These are phyloP conservation scores for Luehdorfia chinensis DNA, from an alignment of 1,140 invertebrate genomes.

Conservation along the genomic window DNA sequence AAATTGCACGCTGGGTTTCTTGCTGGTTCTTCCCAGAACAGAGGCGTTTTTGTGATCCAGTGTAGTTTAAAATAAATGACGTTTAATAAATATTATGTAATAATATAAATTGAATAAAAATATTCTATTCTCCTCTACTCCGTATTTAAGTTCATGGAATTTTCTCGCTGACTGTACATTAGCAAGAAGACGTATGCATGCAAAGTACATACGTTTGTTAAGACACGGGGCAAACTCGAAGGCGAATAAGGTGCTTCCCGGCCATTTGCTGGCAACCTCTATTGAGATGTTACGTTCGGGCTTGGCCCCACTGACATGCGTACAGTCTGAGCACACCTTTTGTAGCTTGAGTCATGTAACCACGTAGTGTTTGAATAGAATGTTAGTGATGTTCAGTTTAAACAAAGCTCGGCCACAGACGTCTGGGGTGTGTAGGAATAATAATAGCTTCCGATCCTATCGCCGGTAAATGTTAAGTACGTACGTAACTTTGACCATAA, in stretches of 20 bases:
- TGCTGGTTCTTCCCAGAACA: no score
- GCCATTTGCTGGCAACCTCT: conserved; percentile 25
- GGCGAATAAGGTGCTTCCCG: conserved; percentile 25
- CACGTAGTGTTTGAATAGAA: conserved; percentile 45
- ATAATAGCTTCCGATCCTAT: conserved; percentile 30
- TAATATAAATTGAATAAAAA: no score
- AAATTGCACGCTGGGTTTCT: no score
- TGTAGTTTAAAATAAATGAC: no score
- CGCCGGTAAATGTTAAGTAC: conserved; percentile 16
- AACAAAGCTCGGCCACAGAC: conserved; percentile 44
- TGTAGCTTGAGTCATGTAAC: conserved; percentile 39
- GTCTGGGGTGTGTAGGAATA: conserved; percentile 35
- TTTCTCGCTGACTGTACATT: not conserved
- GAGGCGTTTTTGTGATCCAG: no score
- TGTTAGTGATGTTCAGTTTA: conserved; percentile 42
- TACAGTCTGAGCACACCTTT: conserved; percentile 43
- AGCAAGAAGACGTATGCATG: conserved; percentile 17
- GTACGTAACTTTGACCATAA: conserved; percentile 15
- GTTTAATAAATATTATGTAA: no score
- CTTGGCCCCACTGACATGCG: conserved; percentile 31
- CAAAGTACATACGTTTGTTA: conserved; percentile 25
- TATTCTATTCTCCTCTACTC: no score
- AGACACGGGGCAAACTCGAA: conserved; percentile 13
- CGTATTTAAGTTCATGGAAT: not conserved
- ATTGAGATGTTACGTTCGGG: conserved; percentile 48